Base-by-base conservation (phyloP, 2,888 invertebrate genomes). In the Eledona agricola region DNA sequence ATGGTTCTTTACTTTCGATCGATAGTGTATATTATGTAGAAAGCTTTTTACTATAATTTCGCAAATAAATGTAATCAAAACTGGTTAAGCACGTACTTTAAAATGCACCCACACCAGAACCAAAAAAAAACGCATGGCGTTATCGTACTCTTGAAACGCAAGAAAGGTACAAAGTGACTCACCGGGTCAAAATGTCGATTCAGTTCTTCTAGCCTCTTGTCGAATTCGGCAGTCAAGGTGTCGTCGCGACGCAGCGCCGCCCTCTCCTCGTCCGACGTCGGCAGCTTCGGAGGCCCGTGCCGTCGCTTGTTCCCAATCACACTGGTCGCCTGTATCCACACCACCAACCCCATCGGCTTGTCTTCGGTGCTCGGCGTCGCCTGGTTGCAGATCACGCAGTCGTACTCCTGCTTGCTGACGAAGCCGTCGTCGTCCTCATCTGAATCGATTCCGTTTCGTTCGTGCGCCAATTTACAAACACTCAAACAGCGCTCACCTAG, bases 361-460 rank as follows among this genome's bases (percentile, higher is more conserved):
- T 89, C 85, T 59, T 89, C 87, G 0, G 89, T 89, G 69, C 93
- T 91, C 10, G 93, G 87, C 19, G 91, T 87, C 53, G 91, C 90
- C 72, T 92, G 91, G 79, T 90, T 93, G 77, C 97, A 97, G 66
- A 97, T 97, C 57, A 93, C 95, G 79, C 97, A 97, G 77, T 95
- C 92, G 77, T 94, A 96, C 75, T 92, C 90, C 56, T 83, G 81
- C 55, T 80, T 81, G 45, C 70, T 73, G 51, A 78, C 78, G 26
- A 78, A 69, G 31, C 79, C 66, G 62, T 83, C 81, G 57, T 84
- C 83, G 66, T 82, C 84, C 59, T 87, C 87, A 60, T 80, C 74
- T 56, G 76, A 71, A n/a, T n/a, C n/a, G n/a, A n/a, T n/a, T n/a
- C n/a, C n/a, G n/a, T n/a, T n/a, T n/a, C n/a, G n/a, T n/a, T n/a